Evolutionary conservation across 2,888 invertebrate genomes (phyloP), one percentile per base, ranked within the genome.

Genomic region (Balanococcus diminutus): DNA sequence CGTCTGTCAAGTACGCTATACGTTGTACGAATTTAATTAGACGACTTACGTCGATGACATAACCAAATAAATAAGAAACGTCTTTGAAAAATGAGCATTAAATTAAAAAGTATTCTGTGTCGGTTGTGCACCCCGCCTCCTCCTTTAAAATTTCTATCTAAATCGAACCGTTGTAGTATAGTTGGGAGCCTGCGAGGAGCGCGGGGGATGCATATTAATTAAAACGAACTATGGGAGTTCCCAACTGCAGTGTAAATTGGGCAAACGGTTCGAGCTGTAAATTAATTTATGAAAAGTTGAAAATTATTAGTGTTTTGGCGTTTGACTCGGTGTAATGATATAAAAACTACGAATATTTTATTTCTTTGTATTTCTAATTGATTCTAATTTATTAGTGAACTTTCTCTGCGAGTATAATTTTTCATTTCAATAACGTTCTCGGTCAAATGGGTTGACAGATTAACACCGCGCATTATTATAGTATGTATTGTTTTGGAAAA

Each of bases 111-210:
- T 72, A 72, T 72, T 28, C 9, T 9, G 31, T 31, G 31, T 31
- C 72, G 14, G 72, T 72, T 72, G 72, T 72, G 31, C 72, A 56
- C n/a, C n/a, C n/a, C n/a, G n/a, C n/a, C n/a, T n/a, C n/a, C n/a
- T n/a, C n/a, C n/a, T n/a, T n/a, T n/a, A 56, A 4, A 31, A 72
- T 28, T 31, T 72, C 9, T 22, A 72, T n/a, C n/a, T 28, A 25
- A 19, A 28, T 25, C 31, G 61, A 14, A n/a, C n/a, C n/a, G n/a
- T n/a, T n/a, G n/a, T n/a, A n/a, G n/a, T n/a, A n/a, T n/a, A n/a
- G n/a, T n/a, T n/a, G n/a, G n/a, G n/a, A n/a, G n/a, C n/a, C n/a
- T n/a, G n/a, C n/a, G n/a, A n/a, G n/a, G n/a, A n/a, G n/a, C n/a
- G n/a, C n/a, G n/a, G n/a, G n/a, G n/a, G n/a, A n/a, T 56, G 19